Evolutionary conservation across 2,113 vertebrate genomes (phyloP), one percentile per base, ranked within the genome.

Genomic region (Coryphaenoides rupestris): DNA sequence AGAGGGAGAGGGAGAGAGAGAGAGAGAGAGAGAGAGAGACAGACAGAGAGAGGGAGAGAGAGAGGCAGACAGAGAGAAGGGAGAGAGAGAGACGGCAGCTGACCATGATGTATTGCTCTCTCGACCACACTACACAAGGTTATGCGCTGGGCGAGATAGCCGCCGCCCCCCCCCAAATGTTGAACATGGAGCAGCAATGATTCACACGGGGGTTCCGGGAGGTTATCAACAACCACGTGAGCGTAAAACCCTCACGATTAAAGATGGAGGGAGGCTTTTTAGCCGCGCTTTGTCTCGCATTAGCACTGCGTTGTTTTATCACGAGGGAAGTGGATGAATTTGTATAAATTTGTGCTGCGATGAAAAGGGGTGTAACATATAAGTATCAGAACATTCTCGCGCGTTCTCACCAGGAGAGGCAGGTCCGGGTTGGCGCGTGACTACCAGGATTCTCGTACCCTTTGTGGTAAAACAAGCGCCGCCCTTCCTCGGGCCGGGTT

Each of bases 401-500:
- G n/a, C n/a, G n/a, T n/a, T n/a, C n/a, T n/a, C n/a, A n/a, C n/a
- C n/a, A n/a, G n/a, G n/a, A n/a, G n/a, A n/a, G n/a, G n/a, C n/a
- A n/a, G n/a, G n/a, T n/a, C n/a, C n/a, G n/a, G n/a, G n/a, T n/a
- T n/a, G n/a, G n/a, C n/a, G n/a, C n/a, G n/a, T n/a, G n/a, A n/a
- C n/a, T n/a, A n/a, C n/a, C n/a, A n/a, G n/a, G n/a, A n/a, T n/a
- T n/a, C n/a, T n/a, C n/a, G n/a, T n/a, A n/a, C n/a, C n/a, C n/a
- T n/a, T n/a, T n/a, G n/a, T n/a, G n/a, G n/a, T n/a, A n/a, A n/a
- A n/a, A n/a, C n/a, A n/a, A n/a, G n/a, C 58, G 56, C 67, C 52
- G 55, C 26, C 47, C 75, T 73, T 73, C 63, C 65, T 80, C 56
- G n/a, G n/a, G n/a, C n/a, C n/a, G n/a, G n/a, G n/a, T n/a, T 57